Evolutionary conservation across 2,797 vertebrate species (phyloP), one percentile per base, ranked within the genome.

Genomic region (Staurois parvus): DNA sequence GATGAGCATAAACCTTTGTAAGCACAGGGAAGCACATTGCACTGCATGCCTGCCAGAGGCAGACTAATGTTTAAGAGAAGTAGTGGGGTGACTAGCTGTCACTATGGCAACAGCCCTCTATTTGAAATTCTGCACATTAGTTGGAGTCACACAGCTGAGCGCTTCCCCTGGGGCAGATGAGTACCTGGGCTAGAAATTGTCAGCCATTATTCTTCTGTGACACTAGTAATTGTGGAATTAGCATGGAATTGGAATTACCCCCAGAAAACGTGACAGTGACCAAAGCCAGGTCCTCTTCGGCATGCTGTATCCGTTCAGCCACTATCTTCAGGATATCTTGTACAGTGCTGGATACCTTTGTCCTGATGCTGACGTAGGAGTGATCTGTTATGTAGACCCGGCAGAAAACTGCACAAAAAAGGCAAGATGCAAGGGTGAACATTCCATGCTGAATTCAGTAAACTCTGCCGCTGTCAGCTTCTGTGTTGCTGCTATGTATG

Each of bases 311-410:
- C 90, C 96, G 97, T 79, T 98, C 97, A 56, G 97, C 96, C 84
- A 97, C 94, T 0, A 95, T 93, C 90, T 96, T 95, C 90, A 99
- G 90, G 85, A 99, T 94, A 89, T 98, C 96, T 90, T 96, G 96
- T 15, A 95, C 95, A 83, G 94, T 94, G 19, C 92, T 91, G 0
- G 95, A 94, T 9, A 93, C 92, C 86, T 93, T 95, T 42, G 93
- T 94, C 92, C 95, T 97, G 91, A 98, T 92, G 1, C 98, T 99
- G 84, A 99, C 92, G 52, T 97, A 99, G 0, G 97, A 99, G 92
- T 98, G 96, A 91, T 97, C 94, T 0, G 94, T 97, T 87, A 99
- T 90, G 66, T 99, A 97, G 70, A 99, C 96, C 0, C 95, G 97
- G 88, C 97, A 99, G 91, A 98, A 93, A 88, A 96, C 98, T 99